phyloP scores from a whole-genome alignment of 2,888 invertebrate species.

The Chloroclystis v-ata region DNA sequence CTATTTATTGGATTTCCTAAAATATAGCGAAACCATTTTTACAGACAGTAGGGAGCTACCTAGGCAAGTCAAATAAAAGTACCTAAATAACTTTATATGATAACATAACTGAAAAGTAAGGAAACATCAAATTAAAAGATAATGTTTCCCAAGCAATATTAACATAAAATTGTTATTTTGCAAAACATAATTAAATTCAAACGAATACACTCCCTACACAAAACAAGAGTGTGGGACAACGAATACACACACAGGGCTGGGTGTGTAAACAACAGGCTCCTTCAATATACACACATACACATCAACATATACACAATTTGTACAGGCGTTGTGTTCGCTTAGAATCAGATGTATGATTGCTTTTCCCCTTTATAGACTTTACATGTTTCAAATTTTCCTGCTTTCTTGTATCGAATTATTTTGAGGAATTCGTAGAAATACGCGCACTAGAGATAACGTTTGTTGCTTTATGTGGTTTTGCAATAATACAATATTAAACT shows the following conservation, averaged over 20 bases:
- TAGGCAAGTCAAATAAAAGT: no score
- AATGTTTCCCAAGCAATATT: slow-evolving; percentile 21
- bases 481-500: no score
- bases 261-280: slow-evolving; percentile 57
- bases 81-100: no score
- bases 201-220: slow-evolving; percentile 47
- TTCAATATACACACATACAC: slow-evolving; percentile 46
- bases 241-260: slow-evolving; percentile 37
- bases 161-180: slow-evolving; percentile 30
- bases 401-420: slow-evolving; percentile 23
- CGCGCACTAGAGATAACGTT: not conserved
- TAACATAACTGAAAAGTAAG: no score
- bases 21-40: no score
- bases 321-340: slow-evolving; percentile 53
- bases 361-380: slow-evolving; percentile 48
- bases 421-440: slow-evolving; percentile 6
- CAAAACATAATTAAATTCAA: slow-evolving; percentile 40
- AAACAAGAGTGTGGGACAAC: slow-evolving; percentile 48
- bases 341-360: slow-evolving; percentile 58
- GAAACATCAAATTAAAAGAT: slow-evolving; percentile 9
- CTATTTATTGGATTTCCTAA: slow-evolving; percentile 8
- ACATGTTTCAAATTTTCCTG: slow-evolving; percentile 33
- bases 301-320: slow-evolving; percentile 37
- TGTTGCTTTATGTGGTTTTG: no score
- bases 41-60: no score